Base-by-base conservation (phyloP, 2,888 invertebrate species). In the Acheta domesticus region DNA sequence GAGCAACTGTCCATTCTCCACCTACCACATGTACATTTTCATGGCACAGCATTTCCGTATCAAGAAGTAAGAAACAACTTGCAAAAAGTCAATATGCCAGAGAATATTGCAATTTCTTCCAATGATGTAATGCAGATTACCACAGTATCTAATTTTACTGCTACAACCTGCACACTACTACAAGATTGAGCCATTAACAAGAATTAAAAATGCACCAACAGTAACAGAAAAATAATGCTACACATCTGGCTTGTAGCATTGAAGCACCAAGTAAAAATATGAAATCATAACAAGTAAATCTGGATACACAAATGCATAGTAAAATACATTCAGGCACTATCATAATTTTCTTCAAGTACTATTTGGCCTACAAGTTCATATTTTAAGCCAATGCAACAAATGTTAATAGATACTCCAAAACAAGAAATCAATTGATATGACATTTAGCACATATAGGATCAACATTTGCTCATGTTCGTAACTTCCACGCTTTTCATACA, bases 301-400 rank as follows among this genome's bases (percentile, higher is more conserved):
- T 62, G 62, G n/a, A 62, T 62, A 62, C 62, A 62, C 62, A 62
- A 62, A 62, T 62, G 62, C 62, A 62, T 75, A 23, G 19, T 23
- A 75, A 75, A 75, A 75, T 75, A 23, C 75, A 23, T 14, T n/a
- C 75, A 75, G 75, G 21, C 75, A 75, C 20, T 75, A 23, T 21
- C 14, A 75, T 75, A 16, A 75, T 23, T 23, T 75, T 62, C 16
- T 62, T 62, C 62, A 62, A 62, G 62, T 62, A 62, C 62, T 62
- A n/a, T n/a, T 19, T 62, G 62, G n/a, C 36, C 36, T 36, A n/a
- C n/a, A 62, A 62, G 62, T 62, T 62, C 62, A 62, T 62, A 19
- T n/a, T 19, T 62, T 62, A 62, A 62, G 14, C 62, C 62, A 62
- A 62, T 62, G 62, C 62, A 62, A 19, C n/a, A 62, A 19, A 19